Evolutionary conservation across 1,140 invertebrate genomes (phyloP), one percentile per base, ranked within the genome.

Genomic region (Ephestia elutella): DNA sequence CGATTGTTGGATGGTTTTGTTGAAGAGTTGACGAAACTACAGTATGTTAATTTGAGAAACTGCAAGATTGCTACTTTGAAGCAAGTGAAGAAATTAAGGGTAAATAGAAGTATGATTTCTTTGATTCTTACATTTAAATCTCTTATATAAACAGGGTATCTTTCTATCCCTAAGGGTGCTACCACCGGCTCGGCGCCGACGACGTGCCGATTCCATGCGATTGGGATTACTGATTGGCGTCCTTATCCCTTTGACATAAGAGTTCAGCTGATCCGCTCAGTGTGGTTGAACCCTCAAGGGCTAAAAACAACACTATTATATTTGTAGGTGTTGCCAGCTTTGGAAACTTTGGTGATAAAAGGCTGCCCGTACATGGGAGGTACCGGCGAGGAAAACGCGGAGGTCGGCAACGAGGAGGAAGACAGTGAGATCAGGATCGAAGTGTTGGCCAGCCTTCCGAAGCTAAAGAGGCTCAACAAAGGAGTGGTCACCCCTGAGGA

Each of bases 41-140:
- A 80, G 28, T 91, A 91, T 62, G 44, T 91, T 4, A 91, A 91
- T 78, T 60, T 91, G 59, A 65, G 91, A 20, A 86, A 86, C 28
- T 90, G 90, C 56, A 89, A 82, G 66, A 86, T 91, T 5, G 67
- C 65, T 7, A 86, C 89, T 17, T 67, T 90, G 49, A 84, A 75
- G 59, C 87, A 91, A 75, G 77, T 91, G 1, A 89, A 88, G 61
- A 91, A 90, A 62, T 68, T 91, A 49, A 67, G 74, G 65, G 87
- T 87, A 71, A 56, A 11, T 57, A 57, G 15, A 57, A 55, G 11
- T 11, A 38, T 11, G 2, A 38, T 2, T 38, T 28, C 25, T n/a
- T n/a, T n/a, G n/a, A n/a, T n/a, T n/a, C n/a, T n/a, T n/a, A n/a
- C n/a, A n/a, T n/a, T n/a, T n/a, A n/a, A n/a, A n/a, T n/a, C n/a